Evolutionary conservation across 2,888 invertebrate species (phyloP).

Genomic region (Drosophila leonis): DNA sequence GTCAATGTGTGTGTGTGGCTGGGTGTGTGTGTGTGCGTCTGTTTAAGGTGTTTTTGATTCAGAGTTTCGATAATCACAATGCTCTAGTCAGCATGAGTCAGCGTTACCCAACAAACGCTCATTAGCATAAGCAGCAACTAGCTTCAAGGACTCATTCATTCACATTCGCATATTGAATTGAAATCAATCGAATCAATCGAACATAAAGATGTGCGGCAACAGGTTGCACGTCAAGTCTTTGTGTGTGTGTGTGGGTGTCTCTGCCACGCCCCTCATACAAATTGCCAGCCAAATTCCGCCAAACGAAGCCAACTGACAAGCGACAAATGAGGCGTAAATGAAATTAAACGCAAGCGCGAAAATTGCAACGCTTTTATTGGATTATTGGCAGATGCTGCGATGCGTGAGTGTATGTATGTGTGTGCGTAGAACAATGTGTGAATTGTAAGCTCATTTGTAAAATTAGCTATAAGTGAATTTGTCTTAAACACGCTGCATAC

Average conservation of each 20-base stretch:
- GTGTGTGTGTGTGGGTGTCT: neutral
- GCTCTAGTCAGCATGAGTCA: constrained; percentile 56
- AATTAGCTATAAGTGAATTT: constrained; percentile 73
- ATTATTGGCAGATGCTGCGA: constrained; percentile 56
- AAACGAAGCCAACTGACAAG: constrained; percentile 54
- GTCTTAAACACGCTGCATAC: constrained; percentile 46
- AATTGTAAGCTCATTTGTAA: constrained; percentile 78
- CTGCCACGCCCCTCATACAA: constrained; percentile 29
- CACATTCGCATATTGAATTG: constrained; percentile 19
- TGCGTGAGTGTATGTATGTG: constrained; percentile 4
- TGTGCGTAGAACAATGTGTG: constrained; percentile 64
- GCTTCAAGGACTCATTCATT: constrained; percentile 5
- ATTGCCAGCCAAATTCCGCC: constrained; percentile 21
- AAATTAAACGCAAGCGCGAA: constrained; percentile 81
- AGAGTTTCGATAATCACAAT: constrained; percentile 18
- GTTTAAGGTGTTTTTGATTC: constrained; percentile 62
- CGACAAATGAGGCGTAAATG: constrained; percentile 81
- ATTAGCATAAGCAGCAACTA: constrained; percentile 61
- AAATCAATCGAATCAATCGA: constrained; percentile 53
- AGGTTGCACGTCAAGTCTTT: constrained; percentile 48
- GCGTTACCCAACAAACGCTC: constrained; percentile 41
- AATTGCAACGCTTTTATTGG: constrained; percentile 77
- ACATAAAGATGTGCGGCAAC: constrained; percentile 51
- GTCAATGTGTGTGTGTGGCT: constrained; percentile 21
- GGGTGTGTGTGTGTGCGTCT: constrained; percentile 11